Evolutionary conservation across 2,888 invertebrate species (phyloP), one percentile per base, ranked within the genome.

Genomic region (Embidobia sp.): DNA sequence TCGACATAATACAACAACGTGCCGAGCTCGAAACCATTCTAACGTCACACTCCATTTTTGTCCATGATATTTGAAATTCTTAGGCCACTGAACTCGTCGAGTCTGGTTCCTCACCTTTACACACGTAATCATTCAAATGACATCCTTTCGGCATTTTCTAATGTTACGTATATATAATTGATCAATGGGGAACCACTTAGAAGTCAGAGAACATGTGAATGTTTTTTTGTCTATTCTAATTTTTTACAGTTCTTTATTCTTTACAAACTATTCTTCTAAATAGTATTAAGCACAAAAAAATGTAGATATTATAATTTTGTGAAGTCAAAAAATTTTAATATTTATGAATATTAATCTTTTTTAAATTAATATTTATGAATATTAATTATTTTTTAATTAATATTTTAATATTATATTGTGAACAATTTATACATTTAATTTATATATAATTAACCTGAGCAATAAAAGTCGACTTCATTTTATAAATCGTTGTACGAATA

Each of bases 31-130:
- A 55, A 64, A 77, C 55, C 66, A 48, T 40, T 59, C 44, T 57
- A 66, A 77, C 78, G 77, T 53, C 69, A 63, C 74, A 49, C 53
- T 69, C 67, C 76, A 73, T 80, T 81, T 80, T 81, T 75, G 80
- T 80, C 77, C 78, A 79, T 72, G 76, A 81, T 72, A 82, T 81
- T 84, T 79, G 81, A 80, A 80, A 76, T 80, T 66, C 73, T 27
- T 51, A 61, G 82, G 81, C 73, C 81, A 81, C 11, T 79, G 84
- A 82, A 83, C 82, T 46, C 76, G 51, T 18, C 11, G 46, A 61
- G 48, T 53, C 35, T 66, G 59, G 51, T 66, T 64, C 64, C 76
- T 76, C 76, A 76, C 69, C 73, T 76, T 70, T 64, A 69, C 61
- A 64, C 10, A 46, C 77, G 44, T 67, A 77, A 77, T 67, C 48